phyloP scores from a whole-genome alignment of 2,888 invertebrate species.

The Ctena decussata region DNA sequence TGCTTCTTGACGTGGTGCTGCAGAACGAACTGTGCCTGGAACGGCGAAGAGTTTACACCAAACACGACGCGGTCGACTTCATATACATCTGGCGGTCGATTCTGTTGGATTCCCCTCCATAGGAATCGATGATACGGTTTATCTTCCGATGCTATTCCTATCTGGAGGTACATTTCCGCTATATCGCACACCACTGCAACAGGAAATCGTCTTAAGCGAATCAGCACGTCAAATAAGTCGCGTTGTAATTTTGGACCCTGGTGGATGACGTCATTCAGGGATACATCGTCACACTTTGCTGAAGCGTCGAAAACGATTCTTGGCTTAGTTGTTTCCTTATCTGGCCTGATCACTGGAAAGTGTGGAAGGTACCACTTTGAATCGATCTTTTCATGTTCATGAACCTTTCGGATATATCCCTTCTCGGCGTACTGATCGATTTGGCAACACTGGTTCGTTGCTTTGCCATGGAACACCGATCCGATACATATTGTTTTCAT shows the following conservation, averaged over 20 bases:
- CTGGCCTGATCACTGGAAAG: slow-evolving; percentile 30
- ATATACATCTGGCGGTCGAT: slow-evolving; percentile 36
- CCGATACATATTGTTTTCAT: slow-evolving; percentile 17
- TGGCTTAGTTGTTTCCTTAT: slow-evolving; percentile 43
- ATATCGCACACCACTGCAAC: slow-evolving; percentile 55
- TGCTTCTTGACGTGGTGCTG: slow-evolving; percentile 44
- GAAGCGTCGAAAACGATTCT: slow-evolving; percentile 66
- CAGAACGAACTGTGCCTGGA: slow-evolving; percentile 62
- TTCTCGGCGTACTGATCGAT: slow-evolving; percentile 5
- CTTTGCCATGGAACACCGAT: slow-evolving; percentile 40
- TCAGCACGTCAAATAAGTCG: slow-evolving; percentile 55
- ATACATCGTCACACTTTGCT: slow-evolving; percentile 36
- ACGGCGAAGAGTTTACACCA: slow-evolving; percentile 66
- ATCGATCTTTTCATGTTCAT: neutral
- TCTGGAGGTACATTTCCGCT: slow-evolving; percentile 37
- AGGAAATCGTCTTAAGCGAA: slow-evolving; percentile 40
- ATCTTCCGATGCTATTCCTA: slow-evolving; percentile 11
- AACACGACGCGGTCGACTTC: slow-evolving; percentile 59
- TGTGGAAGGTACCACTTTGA: slow-evolving; percentile 37
- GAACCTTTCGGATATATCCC: slow-evolving; percentile 16
- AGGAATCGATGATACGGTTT: slow-evolving; percentile 26
- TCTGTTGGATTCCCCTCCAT: slow-evolving; percentile 13
- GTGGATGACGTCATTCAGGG: slow-evolving; percentile 44
- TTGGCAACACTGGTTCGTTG: slow-evolving; percentile 16
- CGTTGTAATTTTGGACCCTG: slow-evolving; percentile 61